Percentiles rank a stretch among this genome's conserved stretches.
These are phyloP conservation scores for Papilio xuthus DNA, from an alignment of 1,140 invertebrate species.

Conservation along the genomic window DNA sequence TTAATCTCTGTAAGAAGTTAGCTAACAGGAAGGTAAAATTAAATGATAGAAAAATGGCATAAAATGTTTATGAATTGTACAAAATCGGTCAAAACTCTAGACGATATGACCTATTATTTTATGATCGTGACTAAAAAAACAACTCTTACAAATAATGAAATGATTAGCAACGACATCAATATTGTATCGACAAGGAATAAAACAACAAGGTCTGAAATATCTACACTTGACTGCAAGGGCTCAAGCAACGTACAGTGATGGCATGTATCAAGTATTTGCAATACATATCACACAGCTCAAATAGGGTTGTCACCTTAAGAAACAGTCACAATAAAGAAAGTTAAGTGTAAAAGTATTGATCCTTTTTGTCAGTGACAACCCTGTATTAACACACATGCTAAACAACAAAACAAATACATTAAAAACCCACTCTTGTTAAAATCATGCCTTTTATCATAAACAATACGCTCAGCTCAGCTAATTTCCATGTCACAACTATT, in stretches of 20 bases:
- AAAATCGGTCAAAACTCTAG: not conserved
- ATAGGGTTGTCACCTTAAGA: slow-evolving; percentile 16
- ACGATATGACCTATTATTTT: not conserved
- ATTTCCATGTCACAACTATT: not conserved
- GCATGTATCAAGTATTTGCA: slow-evolving; percentile 39
- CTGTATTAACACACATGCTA: slow-evolving; percentile 21
- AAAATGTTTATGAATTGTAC: not conserved
- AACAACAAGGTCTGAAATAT: slow-evolving; percentile 62
- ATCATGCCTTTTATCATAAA: not conserved
- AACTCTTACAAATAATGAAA: slow-evolving; percentile 8
- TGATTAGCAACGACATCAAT: slow-evolving; percentile 15
- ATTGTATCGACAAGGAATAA: slow-evolving; percentile 40
- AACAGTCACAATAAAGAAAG: not conserved
- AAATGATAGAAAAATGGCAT: too few relatives aligned
- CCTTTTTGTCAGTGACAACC: slow-evolving; percentile 17
- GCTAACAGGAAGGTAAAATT: too few relatives aligned
- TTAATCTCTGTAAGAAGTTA: too few relatives aligned
- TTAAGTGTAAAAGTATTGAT: not conserved
- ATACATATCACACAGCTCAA: slow-evolving; percentile 40
- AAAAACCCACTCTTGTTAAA: not conserved
- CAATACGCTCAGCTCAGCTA: not conserved
- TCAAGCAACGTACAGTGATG: slow-evolving; percentile 71
- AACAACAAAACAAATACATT: slow-evolving; percentile 9
- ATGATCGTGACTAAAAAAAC: slow-evolving; percentile 15
- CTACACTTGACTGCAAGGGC: slow-evolving; percentile 75